Evolutionary conservation across 2,888 invertebrate genomes (phyloP).

Genomic region (Pristionchus mayeri): DNA sequence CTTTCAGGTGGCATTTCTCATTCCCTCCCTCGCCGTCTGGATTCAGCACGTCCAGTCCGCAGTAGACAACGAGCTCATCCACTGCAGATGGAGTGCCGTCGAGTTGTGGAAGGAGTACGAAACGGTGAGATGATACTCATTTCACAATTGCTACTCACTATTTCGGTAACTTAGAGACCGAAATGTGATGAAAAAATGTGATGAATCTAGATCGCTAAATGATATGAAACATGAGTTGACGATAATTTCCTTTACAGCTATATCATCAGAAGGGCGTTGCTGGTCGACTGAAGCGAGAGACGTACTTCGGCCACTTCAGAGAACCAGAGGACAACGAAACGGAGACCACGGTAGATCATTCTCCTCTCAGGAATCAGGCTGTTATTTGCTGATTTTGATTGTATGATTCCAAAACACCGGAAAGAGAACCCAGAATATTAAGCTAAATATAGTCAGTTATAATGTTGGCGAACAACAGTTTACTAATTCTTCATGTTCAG

Average conservation of each 20-base stretch:
- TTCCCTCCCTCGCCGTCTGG: constrained; percentile 20
- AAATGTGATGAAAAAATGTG: neutral
- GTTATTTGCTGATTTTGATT: too few species aligned
- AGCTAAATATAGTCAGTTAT: too few species aligned
- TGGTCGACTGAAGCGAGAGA: constrained; percentile 41
- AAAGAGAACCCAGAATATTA: too few species aligned
- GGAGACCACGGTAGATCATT: neutral
- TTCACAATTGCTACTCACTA: too few species aligned
- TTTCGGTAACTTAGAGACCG: neutral
- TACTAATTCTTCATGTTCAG: too few species aligned
- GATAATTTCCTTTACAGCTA: neutral
- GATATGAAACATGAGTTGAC: neutral
- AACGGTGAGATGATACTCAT: neutral
- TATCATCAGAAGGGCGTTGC: constrained; percentile 31
- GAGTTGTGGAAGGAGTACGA: constrained; percentile 35
- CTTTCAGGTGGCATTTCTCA: neutral
- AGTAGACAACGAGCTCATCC: constrained; percentile 17
- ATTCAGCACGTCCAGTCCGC: neutral
- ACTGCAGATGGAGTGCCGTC: constrained; percentile 44
- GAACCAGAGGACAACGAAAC: constrained; percentile 40
- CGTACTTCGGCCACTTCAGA: constrained; percentile 43
- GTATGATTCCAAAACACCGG: too few species aligned
- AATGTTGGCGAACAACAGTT: too few species aligned
- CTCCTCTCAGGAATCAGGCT: too few species aligned
- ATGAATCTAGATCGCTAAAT: neutral